Evolutionary conservation across 30 jellyfish, hydroid and myxozoan species (phyloP).

Genomic region (Mastigias papua): DNA sequence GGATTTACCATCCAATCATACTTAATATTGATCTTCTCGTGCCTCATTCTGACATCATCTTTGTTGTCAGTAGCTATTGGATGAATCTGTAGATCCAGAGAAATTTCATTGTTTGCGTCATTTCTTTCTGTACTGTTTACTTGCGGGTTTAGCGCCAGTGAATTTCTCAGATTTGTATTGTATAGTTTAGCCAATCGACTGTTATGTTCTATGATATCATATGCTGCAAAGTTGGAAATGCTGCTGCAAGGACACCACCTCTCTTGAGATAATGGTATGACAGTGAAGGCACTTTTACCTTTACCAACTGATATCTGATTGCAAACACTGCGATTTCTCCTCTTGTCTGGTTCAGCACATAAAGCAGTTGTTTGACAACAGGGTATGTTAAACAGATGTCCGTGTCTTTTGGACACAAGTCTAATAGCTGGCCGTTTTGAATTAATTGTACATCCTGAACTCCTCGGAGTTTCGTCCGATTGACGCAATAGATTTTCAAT

Average conservation of each 20-base stretch:
- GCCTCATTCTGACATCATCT: not conserved
- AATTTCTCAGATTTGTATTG: not conserved
- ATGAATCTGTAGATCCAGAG: not conserved
- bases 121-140: not conserved
- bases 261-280: too few species aligned
- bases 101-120: not conserved
- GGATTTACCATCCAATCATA: slow-evolving; percentile 82
- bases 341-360: too few species aligned
- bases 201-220: not conserved
- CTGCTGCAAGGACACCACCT: too few species aligned
- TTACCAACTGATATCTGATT: too few species aligned
- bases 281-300: too few species aligned
- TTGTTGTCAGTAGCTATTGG: not conserved
- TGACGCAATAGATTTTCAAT: slow-evolving; percentile 41
- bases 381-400: too few species aligned
- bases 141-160: not conserved
- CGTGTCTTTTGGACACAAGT: too few species aligned
- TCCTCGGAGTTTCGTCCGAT: not conserved
- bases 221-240: too few species aligned
- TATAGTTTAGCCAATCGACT: not conserved
- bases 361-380: too few species aligned
- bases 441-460: too few species aligned
- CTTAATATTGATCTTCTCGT: not conserved
- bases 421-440: too few species aligned
- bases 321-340: too few species aligned